These are phyloP conservation scores for Ophonus ardosiacus DNA, from an alignment of 2,888 invertebrate genomes.

Conservation along the genomic window DNA sequence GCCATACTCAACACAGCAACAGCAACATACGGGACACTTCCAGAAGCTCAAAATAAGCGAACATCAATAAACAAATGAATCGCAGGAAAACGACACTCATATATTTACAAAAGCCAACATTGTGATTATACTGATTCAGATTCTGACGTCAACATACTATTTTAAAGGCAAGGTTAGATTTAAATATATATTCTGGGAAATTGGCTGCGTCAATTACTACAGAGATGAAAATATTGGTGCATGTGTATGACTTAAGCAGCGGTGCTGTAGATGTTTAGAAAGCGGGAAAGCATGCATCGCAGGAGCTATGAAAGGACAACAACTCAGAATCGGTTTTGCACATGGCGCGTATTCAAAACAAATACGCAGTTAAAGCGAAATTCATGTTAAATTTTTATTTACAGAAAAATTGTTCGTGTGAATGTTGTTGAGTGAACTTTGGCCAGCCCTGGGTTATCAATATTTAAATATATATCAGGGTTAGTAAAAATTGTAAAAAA, in stretches of 20 bases:
- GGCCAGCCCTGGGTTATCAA: conserved; percentile 71
- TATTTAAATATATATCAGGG: conserved; percentile 65
- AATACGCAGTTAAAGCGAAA: conserved; percentile 50
- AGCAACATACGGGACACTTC: conserved; percentile 65
- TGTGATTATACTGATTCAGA: not conserved
- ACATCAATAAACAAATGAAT: conserved; percentile 40
- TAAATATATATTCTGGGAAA: not conserved
- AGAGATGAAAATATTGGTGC: conserved; percentile 2
- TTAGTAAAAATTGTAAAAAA: conserved; percentile 51
- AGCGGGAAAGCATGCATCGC: conserved; percentile 50
- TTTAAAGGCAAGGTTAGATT: conserved; percentile 5
- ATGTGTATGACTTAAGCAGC: conserved; percentile 6
- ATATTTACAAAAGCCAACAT: conserved; percentile 7
- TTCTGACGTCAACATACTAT: not conserved
- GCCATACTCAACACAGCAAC: conserved; percentile 70
- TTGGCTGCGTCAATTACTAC: conserved; percentile 11
- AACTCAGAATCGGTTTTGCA: conserved; percentile 70
- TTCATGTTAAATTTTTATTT: conserved; percentile 61
- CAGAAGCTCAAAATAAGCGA: conserved; percentile 20
- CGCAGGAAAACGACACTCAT: conserved; percentile 12
- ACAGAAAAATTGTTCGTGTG: conserved; percentile 56
- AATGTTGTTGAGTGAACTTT: conserved; percentile 68
- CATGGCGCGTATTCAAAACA: conserved; percentile 36
- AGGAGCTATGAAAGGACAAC: conserved; percentile 72
- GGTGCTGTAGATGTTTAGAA: conserved; percentile 25